Evolutionary conservation across 2,113 vertebrate genomes (phyloP).

Genomic region (Smithornis capensis): DNA sequence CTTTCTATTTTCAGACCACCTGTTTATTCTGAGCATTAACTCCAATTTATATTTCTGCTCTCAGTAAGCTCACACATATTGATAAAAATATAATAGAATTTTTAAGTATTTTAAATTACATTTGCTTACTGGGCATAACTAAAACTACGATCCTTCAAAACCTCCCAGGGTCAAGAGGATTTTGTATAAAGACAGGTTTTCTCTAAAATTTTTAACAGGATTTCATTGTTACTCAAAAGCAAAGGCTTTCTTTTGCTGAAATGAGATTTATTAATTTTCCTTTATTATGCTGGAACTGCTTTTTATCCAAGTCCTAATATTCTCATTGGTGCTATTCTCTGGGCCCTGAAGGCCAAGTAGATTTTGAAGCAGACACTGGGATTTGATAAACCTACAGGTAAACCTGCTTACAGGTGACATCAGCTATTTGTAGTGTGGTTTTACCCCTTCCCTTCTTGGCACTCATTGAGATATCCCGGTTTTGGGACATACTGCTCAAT

Average conservation of each 20-base stretch:
- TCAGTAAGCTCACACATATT: background rate
- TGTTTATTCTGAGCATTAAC: background rate
- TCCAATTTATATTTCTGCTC: background rate
- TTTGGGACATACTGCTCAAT: background rate
- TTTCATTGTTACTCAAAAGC: background rate
- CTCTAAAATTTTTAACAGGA: background rate
- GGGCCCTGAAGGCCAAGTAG: fast-evolving
- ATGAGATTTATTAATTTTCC: background rate
- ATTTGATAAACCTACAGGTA: background rate
- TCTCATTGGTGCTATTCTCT: background rate
- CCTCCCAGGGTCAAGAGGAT: background rate
- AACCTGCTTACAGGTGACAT: background rate
- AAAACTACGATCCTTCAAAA: background rate
- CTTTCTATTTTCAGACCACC: background rate
- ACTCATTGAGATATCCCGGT: background rate
- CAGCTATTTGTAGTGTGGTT: background rate
- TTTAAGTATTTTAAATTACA: background rate
- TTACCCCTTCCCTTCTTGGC: background rate
- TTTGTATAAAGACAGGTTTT: background rate
- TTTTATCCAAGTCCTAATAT: background rate
- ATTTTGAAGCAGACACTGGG: background rate
- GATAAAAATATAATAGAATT: background rate
- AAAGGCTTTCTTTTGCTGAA: background rate
- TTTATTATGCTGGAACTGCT: background rate
- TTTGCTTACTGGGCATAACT: background rate